Base-by-base conservation (phyloP, 1,140 invertebrate species). In the Drosophila nebulosa region DNA sequence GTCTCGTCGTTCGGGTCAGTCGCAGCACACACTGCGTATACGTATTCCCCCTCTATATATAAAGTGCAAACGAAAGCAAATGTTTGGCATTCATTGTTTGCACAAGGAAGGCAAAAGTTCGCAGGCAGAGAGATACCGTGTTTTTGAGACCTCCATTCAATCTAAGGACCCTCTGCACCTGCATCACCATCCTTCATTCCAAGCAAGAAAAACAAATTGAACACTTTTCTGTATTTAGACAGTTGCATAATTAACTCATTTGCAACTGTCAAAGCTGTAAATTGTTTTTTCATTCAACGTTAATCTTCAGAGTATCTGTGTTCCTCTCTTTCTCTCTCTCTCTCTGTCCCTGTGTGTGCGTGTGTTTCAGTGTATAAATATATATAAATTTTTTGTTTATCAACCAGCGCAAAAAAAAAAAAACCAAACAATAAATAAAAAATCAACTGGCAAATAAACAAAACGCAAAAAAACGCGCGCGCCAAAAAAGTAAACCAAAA, bases 11-110 rank as follows among this genome's bases (percentile, higher is more conserved):
- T 16, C 24, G 51, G 22, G 32, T 52, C 22, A 64, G 58, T 42
- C 21, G 52, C 52, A 58, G 63, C 59, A 63, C 60, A 65, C 67
- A 60, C 67, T 55, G 36, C 62, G 56, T 71, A 62, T 63, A 62
- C 51, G 61, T 69, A 51, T 72, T 56, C 51, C 61, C 52, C 35
- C 51, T 56, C 52, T 27, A 56, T 81, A 86, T 86, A 86, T 88
- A 86, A 88, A 73, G 61, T 59, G 83, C 72, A 69, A 78, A 64
- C 69, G 77, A 61, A 42, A 42, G 65, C 68, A 60, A 59, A 69
- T 66, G 66, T 65, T 78, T 76, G 68, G 64, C 83, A 86, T 88
- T 86, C 78, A 86, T 79, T 86, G 78, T 88, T 86, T 76, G 71
- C 64, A 64, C 74, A 75, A 79, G 74, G 74, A 55, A 64, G 64